A percentile compares a stretch with the other conserved stretches of the same genome.
phyloP scores from a whole-genome alignment of 2,113 vertebrate genomes.

The Sylvilagus bachmani region DNA sequence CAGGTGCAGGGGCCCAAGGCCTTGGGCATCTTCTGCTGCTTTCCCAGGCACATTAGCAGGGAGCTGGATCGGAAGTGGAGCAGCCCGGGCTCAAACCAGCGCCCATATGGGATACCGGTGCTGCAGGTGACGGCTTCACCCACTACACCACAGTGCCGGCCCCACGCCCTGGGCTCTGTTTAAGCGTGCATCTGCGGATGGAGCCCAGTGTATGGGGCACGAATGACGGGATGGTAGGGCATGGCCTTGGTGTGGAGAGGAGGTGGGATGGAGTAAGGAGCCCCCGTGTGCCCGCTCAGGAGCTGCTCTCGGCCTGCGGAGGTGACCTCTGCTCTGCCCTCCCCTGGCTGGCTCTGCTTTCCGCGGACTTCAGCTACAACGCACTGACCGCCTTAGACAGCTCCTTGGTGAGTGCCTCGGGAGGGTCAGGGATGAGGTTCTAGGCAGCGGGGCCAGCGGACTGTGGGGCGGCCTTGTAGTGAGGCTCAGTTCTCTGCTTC shows the following conservation, averaged over 20 bases:
- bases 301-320: slow-evolving; percentile 96
- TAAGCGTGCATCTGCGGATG: not conserved
- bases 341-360: slow-evolving; percentile 96
- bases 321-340: slow-evolving; percentile 97
- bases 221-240: not conserved
- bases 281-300: slow-evolving; percentile 85
- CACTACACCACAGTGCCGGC: too few species aligned
- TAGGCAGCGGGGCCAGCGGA: not conserved
- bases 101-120: too few species aligned
- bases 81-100: too few species aligned
- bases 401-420: slow-evolving; percentile 92
- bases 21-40: too few species aligned
- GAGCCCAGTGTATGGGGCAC: not conserved
- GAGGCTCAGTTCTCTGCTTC: not conserved
- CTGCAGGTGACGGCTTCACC: too few species aligned
- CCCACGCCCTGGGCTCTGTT: not conserved
- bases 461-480: not conserved
- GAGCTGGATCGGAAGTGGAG: too few species aligned
- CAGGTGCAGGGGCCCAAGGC: too few species aligned
- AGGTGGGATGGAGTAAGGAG: not conserved
- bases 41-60: too few species aligned
- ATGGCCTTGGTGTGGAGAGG: not conserved
- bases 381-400: slow-evolving; percentile 92
- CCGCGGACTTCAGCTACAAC: slow-evolving; percentile 97
- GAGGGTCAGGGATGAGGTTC: not conserved